Evolutionary conservation across 2,888 invertebrate genomes (phyloP), one percentile per base, ranked within the genome.

Genomic region (Parascotia fuliginaria): DNA sequence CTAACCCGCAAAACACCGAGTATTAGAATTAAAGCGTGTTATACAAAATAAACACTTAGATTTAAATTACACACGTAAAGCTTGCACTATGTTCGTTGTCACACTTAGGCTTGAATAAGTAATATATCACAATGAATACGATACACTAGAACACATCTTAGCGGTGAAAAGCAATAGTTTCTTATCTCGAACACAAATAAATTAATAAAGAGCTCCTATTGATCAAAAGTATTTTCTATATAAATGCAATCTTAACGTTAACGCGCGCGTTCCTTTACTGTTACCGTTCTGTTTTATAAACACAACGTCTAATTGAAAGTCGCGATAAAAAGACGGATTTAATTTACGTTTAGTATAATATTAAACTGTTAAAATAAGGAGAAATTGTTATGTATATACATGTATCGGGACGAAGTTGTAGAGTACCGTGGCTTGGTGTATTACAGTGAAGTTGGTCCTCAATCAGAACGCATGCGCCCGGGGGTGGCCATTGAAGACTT

Each of bases 361-460:
- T 79, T 83, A 76, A 78, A 77, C 70, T 64, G 77, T 79, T 79
- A 79, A 83, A 68, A 81, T 76, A 76, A 69, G 77, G 72, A 77
- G 78, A 83, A 79, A 81, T 83, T 88, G 84, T 89, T 85, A 88
- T 89, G 84, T 91, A 89, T 89, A 87, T 89, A 90, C 87, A 88
- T 83, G 74, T 78, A 77, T 72, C 70, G 73, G 80, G 74, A 81
- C 83, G 90, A 91, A 90, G 91, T 92, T 92, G 79, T 74, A 75
- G 81, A 79, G 80, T 76, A 68, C 71, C 80, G 69, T 78, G 77
- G 89, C 89, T 83, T 88, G 87, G 87, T 82, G 64, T 73, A 77
- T 78, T 70, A 71, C 65, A 69, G 70, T 86, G 89, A 89, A 89
- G 88, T 89, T 85, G 56, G 75, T 51, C 47, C 60, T 60, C 60